phyloP scores from a whole-genome alignment of 1,140 invertebrate genomes.

The Ectropis grisescens region DNA sequence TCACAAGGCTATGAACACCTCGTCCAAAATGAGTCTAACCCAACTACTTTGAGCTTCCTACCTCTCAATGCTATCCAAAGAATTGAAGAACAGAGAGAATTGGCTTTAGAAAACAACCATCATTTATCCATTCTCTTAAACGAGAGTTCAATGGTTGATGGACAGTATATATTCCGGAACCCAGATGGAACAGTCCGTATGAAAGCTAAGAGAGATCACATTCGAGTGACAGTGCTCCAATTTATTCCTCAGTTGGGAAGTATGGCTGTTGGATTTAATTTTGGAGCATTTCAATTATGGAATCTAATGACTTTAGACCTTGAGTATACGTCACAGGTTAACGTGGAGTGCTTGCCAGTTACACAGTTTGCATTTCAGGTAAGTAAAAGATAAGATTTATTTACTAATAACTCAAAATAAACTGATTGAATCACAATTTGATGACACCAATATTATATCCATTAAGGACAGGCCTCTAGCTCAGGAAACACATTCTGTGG shows the following conservation, averaged over 20 bases:
- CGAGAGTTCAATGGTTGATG: slow-evolving; percentile 51
- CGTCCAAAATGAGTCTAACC: slow-evolving; percentile 61
- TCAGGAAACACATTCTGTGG: too few relatives aligned
- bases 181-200: slow-evolving; percentile 54
- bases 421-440: too few relatives aligned
- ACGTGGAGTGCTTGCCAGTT: slow-evolving; percentile 74
- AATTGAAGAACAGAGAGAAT: slow-evolving; percentile 62
- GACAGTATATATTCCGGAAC: slow-evolving; percentile 55
- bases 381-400: too few relatives aligned
- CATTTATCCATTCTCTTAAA: slow-evolving; percentile 68
- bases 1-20: slow-evolving; percentile 48
- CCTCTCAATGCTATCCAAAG: slow-evolving; percentile 48
- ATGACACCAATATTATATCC: too few relatives aligned
- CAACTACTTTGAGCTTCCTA: slow-evolving; percentile 55
- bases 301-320: slow-evolving; percentile 71
- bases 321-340: slow-evolving; percentile 73
- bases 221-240: slow-evolving; percentile 48
- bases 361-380: slow-evolving; percentile 79
- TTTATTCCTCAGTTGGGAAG: slow-evolving; percentile 73
- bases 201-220: slow-evolving; percentile 53
- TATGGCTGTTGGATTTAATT: slow-evolving; percentile 78
- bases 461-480: too few relatives aligned
- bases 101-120: slow-evolving; percentile 57
- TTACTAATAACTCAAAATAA: too few relatives aligned
- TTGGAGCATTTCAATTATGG: slow-evolving; percentile 81